Base-by-base conservation (phyloP, 2,888 invertebrate genomes). In the Pegoplata infirma region DNA sequence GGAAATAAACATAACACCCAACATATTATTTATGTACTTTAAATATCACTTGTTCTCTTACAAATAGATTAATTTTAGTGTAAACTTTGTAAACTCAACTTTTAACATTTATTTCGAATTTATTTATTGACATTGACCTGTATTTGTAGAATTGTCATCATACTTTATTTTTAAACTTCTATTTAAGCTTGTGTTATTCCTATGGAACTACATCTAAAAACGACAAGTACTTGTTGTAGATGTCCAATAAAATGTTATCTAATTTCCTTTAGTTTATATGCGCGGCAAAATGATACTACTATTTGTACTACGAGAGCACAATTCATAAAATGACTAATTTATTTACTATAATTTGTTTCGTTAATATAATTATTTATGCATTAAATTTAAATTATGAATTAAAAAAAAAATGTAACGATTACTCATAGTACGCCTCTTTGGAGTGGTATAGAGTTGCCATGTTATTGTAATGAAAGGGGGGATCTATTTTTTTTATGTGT, bases 71-170 rank as follows among this genome's bases (percentile, higher is more conserved):
- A 25, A 25, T 69, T 59, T 59, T 28, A 5, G 36, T 44, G 14
- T 16, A 58, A 58, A 21, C 55, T 53, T 25, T 47, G 10, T 49
- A 53, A 21, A 53, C 44, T 56, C 21, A 7, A 36, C 58, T 69
- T 23, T 47, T 55, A 47, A n/a, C 19, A 17, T 36, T 63, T 55
- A 23, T 55, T n/a, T n/a, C n/a, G n/a, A n/a, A n/a, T n/a, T 19
- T 17, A 55, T 73, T 58, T 68, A 6, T 58, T 76, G 68, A 51
- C 75, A 76, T 69, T 76, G 75, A 69, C 68, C 68, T 76, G 75
- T 58, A 76, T 76, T 76, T 68, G 17, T 17, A 49, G 36, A 69
- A 69, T 51, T 69, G 25, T 49, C 44, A 63, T 63, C 55, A 76
- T 44, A 14, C 58, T 17, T 16, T 12, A 55, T 6, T 58, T 63